Evolutionary conservation across 1,140 invertebrate genomes (phyloP).

Genomic region (Pseudomyrmex cubaensis): DNA sequence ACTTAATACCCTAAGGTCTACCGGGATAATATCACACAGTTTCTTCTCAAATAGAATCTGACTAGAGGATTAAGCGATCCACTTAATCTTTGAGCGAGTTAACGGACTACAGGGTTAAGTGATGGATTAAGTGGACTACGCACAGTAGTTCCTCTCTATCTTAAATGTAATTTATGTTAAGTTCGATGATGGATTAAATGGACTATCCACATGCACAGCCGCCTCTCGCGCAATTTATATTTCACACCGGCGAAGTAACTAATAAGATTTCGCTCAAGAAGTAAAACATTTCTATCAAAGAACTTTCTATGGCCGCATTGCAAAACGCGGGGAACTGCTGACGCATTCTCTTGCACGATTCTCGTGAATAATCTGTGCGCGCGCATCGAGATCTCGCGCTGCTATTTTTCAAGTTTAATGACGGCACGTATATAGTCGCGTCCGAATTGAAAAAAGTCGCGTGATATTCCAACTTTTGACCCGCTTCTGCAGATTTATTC

Average conservation of each 20-base stretch:
- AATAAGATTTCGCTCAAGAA: not conserved
- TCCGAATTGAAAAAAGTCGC: constrained; percentile 7
- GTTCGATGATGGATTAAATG: constrained; percentile 1
- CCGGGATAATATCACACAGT: not conserved
- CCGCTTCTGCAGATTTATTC: not conserved
- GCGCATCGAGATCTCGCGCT: not conserved
- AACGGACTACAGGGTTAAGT: constrained; percentile 15
- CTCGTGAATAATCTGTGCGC: not conserved
- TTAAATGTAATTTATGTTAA: constrained; percentile 37
- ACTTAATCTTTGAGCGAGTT: not conserved
- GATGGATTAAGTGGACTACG: constrained; percentile 27
- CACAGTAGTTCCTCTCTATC: too few relatives aligned
- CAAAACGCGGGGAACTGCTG: not conserved
- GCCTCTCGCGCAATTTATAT: not conserved
- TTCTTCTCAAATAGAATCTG: not conserved
- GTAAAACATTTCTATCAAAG: not conserved
- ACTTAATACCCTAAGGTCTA: not conserved
- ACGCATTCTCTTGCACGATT: not conserved
- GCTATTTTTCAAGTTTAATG: constrained; percentile 44
- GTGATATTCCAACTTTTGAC: constrained; percentile 4
- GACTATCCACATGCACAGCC: not conserved
- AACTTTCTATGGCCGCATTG: not conserved
- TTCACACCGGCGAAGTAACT: not conserved
- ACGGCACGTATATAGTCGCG: not conserved
- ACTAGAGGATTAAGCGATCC: constrained; percentile 7